Base-by-base conservation (phyloP, 1,140 invertebrate genomes). In the Semibalanus balanoides region DNA sequence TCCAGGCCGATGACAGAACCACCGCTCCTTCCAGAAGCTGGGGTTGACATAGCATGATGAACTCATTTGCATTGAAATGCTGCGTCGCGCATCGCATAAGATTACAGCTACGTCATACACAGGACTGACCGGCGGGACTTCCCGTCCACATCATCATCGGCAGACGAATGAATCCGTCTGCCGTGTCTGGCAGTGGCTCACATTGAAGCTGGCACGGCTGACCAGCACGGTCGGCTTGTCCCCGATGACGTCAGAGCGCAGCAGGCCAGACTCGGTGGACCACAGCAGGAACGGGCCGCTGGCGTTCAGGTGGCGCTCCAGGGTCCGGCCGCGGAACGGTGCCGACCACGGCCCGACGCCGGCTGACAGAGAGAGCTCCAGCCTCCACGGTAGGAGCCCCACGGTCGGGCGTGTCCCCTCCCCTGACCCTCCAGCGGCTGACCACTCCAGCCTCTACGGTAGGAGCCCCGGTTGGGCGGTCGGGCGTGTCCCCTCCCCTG, bases 251-350 rank as follows among this genome's bases (percentile, higher is more conserved):
- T 64, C 51, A 7, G 51, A 64, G 22, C 9, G 28, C 40, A 35
- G 29, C 29, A 75, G 74, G 19, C 30, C 30, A 31, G 30, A 31
- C 51, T 30, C n/a, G 29, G 19, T 31, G 3, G 71, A 35, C 73
- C 73, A 74, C 7, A 74, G 73, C 31, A 74, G 73, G 70, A 87
- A 85, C 76, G 85, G 84, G 75, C 83, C 84, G 28, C 78, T 64
- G 27, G 73, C n/a, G 19, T 40, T 27, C 31, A 31, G 31, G n/a
- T 25, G 35, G 9, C 7, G 35, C 29, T 35, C 64, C n/a, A 35
- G 74, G 14, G 30, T 35, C 22, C 43, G 43, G 43, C 43, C 28
- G 3, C 28, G 75, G 40, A 31, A 76, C 28, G n/a, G 74, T 22
- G 35, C 51, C 51, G 51, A 64, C 51, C 51, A 64, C 51, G 51